A percentile compares a stretch with the other conserved stretches of the same genome.
Evolutionary conservation across 2,797 vertebrate genomes (phyloP).

Genomic region (Hozukius guyotensis): DNA sequence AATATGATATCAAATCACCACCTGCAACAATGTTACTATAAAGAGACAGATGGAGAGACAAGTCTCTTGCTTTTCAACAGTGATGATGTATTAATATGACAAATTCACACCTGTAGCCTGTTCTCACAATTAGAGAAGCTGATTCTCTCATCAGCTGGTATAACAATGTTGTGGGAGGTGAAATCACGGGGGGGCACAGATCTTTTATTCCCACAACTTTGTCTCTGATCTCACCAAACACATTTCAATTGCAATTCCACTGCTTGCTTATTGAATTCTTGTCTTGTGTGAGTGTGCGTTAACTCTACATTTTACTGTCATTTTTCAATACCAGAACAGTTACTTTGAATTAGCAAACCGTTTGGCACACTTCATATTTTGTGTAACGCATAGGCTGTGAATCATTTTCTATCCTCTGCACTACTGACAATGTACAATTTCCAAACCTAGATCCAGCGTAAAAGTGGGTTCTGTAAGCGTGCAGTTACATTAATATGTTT

Average conservation of each 20-base stretch:
- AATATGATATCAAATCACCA: neutral
- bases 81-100: neutral
- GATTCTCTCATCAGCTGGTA: slow-evolving; percentile 12
- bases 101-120: slow-evolving; percentile 8
- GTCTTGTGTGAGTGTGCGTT: neutral
- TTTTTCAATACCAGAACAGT: neutral
- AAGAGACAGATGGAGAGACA: neutral
- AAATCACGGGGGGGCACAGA: slow-evolving; percentile 1
- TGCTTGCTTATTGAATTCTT: slow-evolving; percentile 16
- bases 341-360: slow-evolving; percentile 6
- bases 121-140: slow-evolving; percentile 10
- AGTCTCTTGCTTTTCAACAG: neutral
- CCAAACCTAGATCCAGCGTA: neutral
- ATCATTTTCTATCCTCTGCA: neutral
- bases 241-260: neutral
- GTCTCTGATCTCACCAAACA: slow-evolving; percentile 8
- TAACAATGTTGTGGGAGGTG: slow-evolving; percentile 19
- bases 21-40: neutral
- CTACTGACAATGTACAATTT: neutral
- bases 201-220: neutral
- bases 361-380: neutral
- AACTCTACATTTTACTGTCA: neutral
- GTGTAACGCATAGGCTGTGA: neutral
- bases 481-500: neutral
- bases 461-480: neutral